Evolutionary conservation across 2,797 vertebrate genomes (phyloP).

Genomic region (Mus minutoides): DNA sequence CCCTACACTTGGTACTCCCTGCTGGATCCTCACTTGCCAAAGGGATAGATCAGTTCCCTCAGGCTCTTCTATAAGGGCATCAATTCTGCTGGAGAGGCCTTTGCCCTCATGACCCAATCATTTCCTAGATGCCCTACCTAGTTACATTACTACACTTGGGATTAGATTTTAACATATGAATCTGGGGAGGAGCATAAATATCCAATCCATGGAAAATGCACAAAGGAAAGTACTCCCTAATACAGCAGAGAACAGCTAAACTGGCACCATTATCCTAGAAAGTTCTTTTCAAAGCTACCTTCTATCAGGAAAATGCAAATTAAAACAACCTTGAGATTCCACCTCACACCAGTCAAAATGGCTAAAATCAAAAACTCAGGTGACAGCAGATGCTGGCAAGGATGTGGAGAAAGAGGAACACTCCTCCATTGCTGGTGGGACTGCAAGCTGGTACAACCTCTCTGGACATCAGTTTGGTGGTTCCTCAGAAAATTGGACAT

Average conservation of each 20-base stretch:
- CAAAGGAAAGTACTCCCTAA: slow-evolving; percentile 46
- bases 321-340: too few species aligned
- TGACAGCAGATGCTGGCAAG: too few species aligned
- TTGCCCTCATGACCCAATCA: neutral
- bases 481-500: too few species aligned
- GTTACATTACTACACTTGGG: neutral
- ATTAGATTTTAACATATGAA: neutral
- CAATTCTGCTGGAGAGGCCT: neutral
- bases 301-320: neutral
- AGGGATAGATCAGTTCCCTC: neutral
- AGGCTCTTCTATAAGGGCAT: neutral
- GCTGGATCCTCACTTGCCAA: neutral
- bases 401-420: too few species aligned
- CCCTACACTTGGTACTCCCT: neutral
- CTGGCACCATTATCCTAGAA: neutral
- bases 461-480: too few species aligned
- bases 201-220: neutral
- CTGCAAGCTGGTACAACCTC: too few species aligned
- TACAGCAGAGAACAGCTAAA: neutral
- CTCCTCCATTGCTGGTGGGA: too few species aligned
- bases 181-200: neutral
- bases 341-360: too few species aligned
- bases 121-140: neutral
- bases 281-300: slow-evolving; percentile 48
- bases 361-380: too few species aligned